phyloP scores from a whole-genome alignment of 2,888 invertebrate genomes.

The Coronaproctus castanopsis region DNA sequence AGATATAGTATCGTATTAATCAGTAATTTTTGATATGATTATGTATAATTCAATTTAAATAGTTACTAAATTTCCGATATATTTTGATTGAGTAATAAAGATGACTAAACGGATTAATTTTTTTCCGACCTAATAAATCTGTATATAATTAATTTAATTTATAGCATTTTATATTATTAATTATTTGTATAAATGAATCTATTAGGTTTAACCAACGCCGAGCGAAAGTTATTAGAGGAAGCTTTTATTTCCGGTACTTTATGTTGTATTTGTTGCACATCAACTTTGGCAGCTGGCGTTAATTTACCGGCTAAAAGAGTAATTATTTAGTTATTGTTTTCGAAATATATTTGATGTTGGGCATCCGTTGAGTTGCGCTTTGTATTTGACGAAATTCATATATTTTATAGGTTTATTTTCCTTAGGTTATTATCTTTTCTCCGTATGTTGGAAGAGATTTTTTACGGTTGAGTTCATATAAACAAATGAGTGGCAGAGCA shows the following conservation, averaged over 20 bases:
- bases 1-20: too few species aligned
- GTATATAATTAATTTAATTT: too few species aligned
- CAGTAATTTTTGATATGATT: neutral
- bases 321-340: constrained; percentile 17
- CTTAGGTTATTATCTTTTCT: constrained; percentile 52
- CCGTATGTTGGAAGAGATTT: constrained; percentile 60
- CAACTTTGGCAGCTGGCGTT: constrained; percentile 92
- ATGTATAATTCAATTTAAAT: neutral
- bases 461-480: constrained; percentile 57
- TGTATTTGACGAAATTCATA: too few species aligned
- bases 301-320: constrained; percentile 82
- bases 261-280: constrained; percentile 79
- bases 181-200: too few species aligned
- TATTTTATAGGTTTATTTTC: too few species aligned
- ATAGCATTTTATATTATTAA: too few species aligned
- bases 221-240: constrained; percentile 64
- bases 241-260: constrained; percentile 64
- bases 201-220: constrained; percentile 59
- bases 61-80: neutral
- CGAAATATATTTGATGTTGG: too few species aligned
- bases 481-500: constrained; percentile 90
- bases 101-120: neutral
- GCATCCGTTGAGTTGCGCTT: too few species aligned
- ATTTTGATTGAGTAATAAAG: neutral
- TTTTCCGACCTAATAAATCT: too few species aligned